These are phyloP conservation scores for Strigamia transsilvanica DNA, from an alignment of 2,888 invertebrate species.

Conservation along the genomic window DNA sequence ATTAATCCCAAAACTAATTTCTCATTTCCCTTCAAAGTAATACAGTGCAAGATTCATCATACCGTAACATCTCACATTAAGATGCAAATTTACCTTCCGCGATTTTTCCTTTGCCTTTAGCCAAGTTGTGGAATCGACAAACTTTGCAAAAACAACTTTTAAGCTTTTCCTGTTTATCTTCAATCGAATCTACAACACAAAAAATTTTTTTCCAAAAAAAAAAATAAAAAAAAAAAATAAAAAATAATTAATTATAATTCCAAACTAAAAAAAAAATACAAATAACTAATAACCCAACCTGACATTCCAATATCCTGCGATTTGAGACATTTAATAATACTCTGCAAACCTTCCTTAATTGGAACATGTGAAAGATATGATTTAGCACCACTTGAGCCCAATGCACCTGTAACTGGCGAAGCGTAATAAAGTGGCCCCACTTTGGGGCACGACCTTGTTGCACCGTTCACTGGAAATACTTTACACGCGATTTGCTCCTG, in stretches of 20 bases:
- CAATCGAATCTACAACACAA: constrained; percentile 22
- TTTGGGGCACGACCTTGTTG: constrained; percentile 56
- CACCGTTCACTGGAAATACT: constrained; percentile 58
- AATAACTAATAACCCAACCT: constrained; percentile 53
- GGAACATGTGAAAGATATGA: constrained; percentile 57
- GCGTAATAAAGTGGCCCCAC: constrained; percentile 57
- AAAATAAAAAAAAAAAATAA: background rate
- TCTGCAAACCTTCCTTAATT: constrained; percentile 59
- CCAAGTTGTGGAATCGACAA: constrained; percentile 22
- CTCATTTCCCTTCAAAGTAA: background rate
- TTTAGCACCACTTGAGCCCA: constrained; percentile 52
- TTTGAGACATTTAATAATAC: constrained; percentile 59
- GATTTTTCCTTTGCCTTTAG: constrained; percentile 27
- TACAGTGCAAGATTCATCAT: background rate
- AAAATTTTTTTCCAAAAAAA: background rate
- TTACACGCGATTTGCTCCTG: constrained; percentile 58
- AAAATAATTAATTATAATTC: background rate
- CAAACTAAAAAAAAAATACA: background rate
- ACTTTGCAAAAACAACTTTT: constrained; percentile 48
- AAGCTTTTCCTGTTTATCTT: constrained; percentile 1
- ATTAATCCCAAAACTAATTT: background rate
- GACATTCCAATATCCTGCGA: constrained; percentile 58
- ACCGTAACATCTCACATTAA: background rate
- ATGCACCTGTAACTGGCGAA: constrained; percentile 43
- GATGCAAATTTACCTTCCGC: background rate